A percentile compares a stretch with the other conserved stretches of the same genome.
phyloP scores from a whole-genome alignment of 2,888 invertebrate genomes.

The Drosophila kambysellisi region DNA sequence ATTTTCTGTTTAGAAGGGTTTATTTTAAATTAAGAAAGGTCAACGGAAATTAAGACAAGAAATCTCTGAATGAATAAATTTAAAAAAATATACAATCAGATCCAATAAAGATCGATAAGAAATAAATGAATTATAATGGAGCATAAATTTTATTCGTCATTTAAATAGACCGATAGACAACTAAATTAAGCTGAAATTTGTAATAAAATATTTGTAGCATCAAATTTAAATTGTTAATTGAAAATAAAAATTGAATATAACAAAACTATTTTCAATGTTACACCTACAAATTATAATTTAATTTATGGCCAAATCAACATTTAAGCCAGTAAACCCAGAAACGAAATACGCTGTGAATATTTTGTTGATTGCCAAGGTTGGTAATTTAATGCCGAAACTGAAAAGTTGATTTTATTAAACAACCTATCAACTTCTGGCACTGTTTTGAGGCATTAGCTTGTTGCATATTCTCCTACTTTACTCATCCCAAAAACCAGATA shows the following conservation, averaged over 20 bases:
- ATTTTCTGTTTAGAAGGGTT: neutral
- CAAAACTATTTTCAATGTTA: neutral
- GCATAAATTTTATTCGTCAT: neutral
- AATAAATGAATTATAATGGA: neutral
- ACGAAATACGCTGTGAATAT: neutral
- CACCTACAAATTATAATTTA: neutral
- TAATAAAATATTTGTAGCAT: neutral
- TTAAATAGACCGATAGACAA: too few relatives aligned
- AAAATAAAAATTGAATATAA: neutral
- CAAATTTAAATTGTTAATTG: neutral
- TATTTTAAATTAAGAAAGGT: neutral
- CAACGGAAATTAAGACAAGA: neutral
- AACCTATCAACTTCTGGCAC: constrained; percentile 10
- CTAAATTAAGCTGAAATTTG: neutral
- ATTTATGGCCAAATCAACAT: neutral
- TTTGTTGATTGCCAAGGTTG: constrained; percentile 2
- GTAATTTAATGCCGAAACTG: constrained; percentile 32
- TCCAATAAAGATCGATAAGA: neutral
- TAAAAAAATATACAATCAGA: neutral
- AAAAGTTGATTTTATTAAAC: constrained; percentile 19
- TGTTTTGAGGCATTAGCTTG: constrained; percentile 12
- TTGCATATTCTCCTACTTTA: neutral
- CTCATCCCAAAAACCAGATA: constrained; percentile 10
- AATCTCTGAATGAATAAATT: neutral
- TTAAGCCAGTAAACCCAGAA: neutral